Evolutionary conservation across 2,113 vertebrate species (phyloP), one percentile per base, ranked within the genome.

Genomic region (Colinus virginianus): DNA sequence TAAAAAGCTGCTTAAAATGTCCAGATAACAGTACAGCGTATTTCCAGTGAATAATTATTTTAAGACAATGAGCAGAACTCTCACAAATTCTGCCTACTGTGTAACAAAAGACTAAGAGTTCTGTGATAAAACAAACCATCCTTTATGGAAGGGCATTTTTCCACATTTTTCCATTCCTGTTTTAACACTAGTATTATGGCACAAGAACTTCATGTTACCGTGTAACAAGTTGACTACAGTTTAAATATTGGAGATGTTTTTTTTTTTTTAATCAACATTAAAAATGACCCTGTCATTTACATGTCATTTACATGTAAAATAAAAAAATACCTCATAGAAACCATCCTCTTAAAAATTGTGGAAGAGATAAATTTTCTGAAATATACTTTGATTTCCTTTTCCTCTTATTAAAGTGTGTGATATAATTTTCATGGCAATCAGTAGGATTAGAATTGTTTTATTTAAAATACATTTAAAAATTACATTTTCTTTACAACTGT

Each of bases 361-460:
- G 48, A 68, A 10, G 25, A 71, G 59, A 78, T 1, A 1, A 59
- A 32, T 36, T 70, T 81, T 81, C 11, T 46, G 32, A 59, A 59
- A 34, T 34, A 15, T 40, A 38, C n/a, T 46, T 75, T 36, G 28
- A 28, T 28, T 17, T 36, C 40, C 6, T 71, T 42, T 61, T 71
- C 9, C 1, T 84, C 1, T 71, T 78, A 55, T 15, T 71, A 20
- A 81, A 59, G 2, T 36, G 11, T 26, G 7, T 19, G 5, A 49
- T 22, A 7, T 0, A 7, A 61, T 59, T 71, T 75, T 11, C 16
- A 48, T 20, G 64, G 11, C 13, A 45, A 4, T 48, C 10, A 32
- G 14, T 26, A 4, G 20, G 6, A 76, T 45, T 13, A 69, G 0
- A 4, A 36, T 4, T 32, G 2, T 2, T 16, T 30, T 56, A n/a